These are phyloP conservation scores for Aporophyla nigra DNA, from an alignment of 2,888 invertebrate genomes.

Conservation along the genomic window DNA sequence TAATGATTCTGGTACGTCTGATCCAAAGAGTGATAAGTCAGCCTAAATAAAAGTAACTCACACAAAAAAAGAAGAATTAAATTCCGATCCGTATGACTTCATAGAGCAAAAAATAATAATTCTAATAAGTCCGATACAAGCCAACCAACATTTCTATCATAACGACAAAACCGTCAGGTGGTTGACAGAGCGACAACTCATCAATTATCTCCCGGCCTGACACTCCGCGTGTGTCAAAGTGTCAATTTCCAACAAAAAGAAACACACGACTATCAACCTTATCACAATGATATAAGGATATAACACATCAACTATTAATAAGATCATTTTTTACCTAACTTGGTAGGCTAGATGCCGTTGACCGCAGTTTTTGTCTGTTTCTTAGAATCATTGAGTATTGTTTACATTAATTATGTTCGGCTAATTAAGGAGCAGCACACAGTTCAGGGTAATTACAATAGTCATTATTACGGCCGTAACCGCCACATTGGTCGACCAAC, in stretches of 20 bases:
- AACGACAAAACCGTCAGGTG: conserved; percentile 69
- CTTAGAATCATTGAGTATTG: conserved; percentile 58
- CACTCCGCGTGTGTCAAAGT: conserved; percentile 77
- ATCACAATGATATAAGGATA: conserved; percentile 50
- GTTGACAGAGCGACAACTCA: conserved; percentile 75
- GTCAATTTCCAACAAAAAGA: conserved; percentile 48
- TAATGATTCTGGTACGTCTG: background rate
- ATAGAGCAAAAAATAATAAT: conserved; percentile 40
- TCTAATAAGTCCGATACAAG: conserved; percentile 35
- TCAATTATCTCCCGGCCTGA: conserved; percentile 84
- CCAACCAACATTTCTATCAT: conserved; percentile 69
- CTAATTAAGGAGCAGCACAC: conserved; percentile 38
- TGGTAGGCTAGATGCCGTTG: conserved; percentile 70
- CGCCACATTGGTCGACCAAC: conserved; percentile 18
- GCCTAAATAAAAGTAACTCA: background rate
- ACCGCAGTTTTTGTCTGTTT: conserved; percentile 68
- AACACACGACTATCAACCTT: conserved; percentile 63
- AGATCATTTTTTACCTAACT: conserved; percentile 65
- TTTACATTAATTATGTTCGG: conserved; percentile 55
- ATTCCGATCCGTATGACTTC: conserved; percentile 36
- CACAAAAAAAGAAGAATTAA: background rate
- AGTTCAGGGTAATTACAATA: conserved; percentile 33
- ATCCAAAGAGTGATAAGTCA: conserved; percentile 1
- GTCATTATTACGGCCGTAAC: background rate
- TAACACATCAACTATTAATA: conserved; percentile 31